phyloP scores from a whole-genome alignment of 2,113 vertebrate species.

The Alaudala cheleensis region DNA sequence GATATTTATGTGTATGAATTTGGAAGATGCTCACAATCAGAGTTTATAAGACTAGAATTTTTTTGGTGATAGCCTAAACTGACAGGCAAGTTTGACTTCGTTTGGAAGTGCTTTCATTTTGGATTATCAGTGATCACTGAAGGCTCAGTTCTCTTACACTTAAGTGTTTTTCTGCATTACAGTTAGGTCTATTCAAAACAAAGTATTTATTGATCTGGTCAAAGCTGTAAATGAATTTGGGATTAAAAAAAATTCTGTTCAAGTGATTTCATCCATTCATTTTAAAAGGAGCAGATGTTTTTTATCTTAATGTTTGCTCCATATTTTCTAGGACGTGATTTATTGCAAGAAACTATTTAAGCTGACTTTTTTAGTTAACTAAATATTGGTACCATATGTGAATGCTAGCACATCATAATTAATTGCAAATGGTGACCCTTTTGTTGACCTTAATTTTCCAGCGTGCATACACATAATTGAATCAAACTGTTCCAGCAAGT shows the following conservation, averaged over 20 bases:
- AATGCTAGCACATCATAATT: conserved; percentile 78
- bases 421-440: conserved; percentile 78
- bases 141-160: neutral
- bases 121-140: neutral
- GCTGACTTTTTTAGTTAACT: conserved; percentile 76
- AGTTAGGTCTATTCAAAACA: neutral
- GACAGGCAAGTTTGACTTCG: neutral
- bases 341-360: conserved; percentile 74
- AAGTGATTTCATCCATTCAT: conserved; percentile 52
- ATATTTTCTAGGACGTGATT: conserved; percentile 75
- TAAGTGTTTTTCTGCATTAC: neutral
- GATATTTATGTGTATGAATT: neutral
- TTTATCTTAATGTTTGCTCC: conserved; percentile 73
- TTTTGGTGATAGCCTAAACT: neutral
- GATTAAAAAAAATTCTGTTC: conserved; percentile 30
- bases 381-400: conserved; percentile 80
- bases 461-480: conserved; percentile 65
- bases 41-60: neutral
- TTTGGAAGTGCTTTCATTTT: neutral
- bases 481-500: conserved; percentile 65
- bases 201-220: conserved; percentile 42
- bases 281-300: conserved; percentile 78
- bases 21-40: neutral
- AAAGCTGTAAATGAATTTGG: conserved; percentile 38
- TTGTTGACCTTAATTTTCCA: conserved; percentile 71